phyloP scores from a whole-genome alignment of 2,888 invertebrate species.

The Eristalis intricaria region DNA sequence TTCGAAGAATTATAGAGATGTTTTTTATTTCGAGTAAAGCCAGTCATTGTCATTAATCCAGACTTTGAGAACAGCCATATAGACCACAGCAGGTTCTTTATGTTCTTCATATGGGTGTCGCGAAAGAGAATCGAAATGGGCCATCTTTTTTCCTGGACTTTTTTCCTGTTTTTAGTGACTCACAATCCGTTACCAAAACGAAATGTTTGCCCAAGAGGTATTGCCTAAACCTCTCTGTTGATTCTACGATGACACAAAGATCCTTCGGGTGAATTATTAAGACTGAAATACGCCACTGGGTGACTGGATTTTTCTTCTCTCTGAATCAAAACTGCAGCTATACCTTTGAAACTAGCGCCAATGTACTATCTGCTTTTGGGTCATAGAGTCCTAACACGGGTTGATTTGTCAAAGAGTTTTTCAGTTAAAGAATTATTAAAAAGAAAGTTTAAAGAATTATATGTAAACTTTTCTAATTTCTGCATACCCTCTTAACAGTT shows the following conservation, averaged over 20 bases:
- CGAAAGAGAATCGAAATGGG: constrained; percentile 24
- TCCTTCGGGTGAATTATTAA: no score
- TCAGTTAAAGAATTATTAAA: no score
- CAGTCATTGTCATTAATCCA: constrained; percentile 1
- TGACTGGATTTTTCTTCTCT: neutral
- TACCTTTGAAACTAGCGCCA: no score
- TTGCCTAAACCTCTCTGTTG: no score
- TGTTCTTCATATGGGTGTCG: neutral
- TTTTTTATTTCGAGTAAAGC: constrained; percentile 22
- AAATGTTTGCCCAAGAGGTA: no score
- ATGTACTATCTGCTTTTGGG: no score
- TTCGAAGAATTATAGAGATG: neutral
- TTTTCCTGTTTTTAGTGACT: neutral
- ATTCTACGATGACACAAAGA: constrained; percentile 25
- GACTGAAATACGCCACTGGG: constrained; percentile 1
- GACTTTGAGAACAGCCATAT: constrained; percentile 23
- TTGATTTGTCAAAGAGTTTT: no score
- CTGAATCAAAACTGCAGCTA: neutral
- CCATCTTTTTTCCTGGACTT: constrained; percentile 19
- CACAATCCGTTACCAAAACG: neutral
- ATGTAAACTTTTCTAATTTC: no score
- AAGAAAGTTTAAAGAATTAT: no score
- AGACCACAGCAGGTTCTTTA: neutral
- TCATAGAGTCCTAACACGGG: no score
- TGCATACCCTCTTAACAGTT: no score